Percentiles rank a stretch among this genome's conserved stretches.
These are phyloP conservation scores for Dynastes grantii DNA, from an alignment of 2,888 invertebrate genomes.

Conservation along the genomic window DNA sequence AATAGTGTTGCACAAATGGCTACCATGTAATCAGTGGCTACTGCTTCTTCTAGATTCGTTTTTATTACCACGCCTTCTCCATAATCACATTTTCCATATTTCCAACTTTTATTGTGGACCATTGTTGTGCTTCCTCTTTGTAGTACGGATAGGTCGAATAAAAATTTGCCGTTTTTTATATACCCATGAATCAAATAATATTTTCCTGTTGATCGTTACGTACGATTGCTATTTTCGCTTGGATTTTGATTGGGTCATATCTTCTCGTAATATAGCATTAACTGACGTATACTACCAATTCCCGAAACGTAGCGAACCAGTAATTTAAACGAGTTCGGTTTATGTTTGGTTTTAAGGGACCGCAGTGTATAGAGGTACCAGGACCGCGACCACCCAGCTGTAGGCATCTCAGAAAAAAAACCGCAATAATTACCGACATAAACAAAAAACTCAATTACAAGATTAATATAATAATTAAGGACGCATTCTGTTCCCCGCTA, in stretches of 20 bases:
- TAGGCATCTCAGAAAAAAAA: conserved; percentile 12
- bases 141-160: no score
- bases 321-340: conserved; percentile 25
- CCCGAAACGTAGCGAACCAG: conserved; percentile 14
- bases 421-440: conserved; percentile 34
- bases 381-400: conserved; percentile 33
- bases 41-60: no score
- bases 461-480: conserved; percentile 47
- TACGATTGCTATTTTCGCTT: background rate
- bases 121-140: no score
- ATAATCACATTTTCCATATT: no score
- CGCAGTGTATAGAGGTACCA: background rate
- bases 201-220: no score
- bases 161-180: no score
- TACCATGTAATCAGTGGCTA: no score
- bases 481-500: conserved; percentile 28
- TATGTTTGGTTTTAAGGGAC: background rate
- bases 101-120: no score
- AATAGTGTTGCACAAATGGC: no score
- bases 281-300: conserved; percentile 5
- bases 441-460: conserved; percentile 40
- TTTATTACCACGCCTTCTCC: no score
- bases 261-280: conserved; percentile 9
- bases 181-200: no score
- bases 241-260: background rate